phyloP scores from a whole-genome alignment of 92 coral and sea anemone species.

The Heliopora coerulea region DNA sequence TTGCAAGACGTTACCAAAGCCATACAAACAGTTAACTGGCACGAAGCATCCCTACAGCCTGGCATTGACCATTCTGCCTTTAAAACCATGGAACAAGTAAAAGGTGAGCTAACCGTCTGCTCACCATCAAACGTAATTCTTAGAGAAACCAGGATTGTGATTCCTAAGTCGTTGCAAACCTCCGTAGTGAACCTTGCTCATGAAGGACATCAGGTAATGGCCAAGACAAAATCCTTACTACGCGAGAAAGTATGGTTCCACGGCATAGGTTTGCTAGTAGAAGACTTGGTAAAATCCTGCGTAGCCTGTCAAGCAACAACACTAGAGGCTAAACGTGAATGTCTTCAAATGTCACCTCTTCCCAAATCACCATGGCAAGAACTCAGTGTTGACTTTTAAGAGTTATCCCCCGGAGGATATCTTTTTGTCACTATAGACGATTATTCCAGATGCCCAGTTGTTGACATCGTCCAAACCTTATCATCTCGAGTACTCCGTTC shows the following conservation, averaged over 20 bases:
- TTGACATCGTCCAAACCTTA: too few species aligned
- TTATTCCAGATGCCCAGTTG: too few species aligned
- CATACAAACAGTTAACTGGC: conserved; percentile 38
- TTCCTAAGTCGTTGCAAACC: conserved; percentile 4
- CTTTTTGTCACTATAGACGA: too few species aligned
- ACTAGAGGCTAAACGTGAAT: too few species aligned
- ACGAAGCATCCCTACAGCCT: not conserved
- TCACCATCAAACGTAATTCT: conserved; percentile 10
- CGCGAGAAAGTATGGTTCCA: conserved; percentile 32
- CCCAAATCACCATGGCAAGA: too few species aligned
- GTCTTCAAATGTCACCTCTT: too few species aligned
- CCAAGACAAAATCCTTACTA: conserved; percentile 15
- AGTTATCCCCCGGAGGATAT: too few species aligned
- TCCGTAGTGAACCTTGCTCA: not conserved
- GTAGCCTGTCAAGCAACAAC: too few species aligned
- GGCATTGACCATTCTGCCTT: not conserved
- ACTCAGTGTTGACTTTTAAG: too few species aligned
- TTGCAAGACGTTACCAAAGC: conserved; percentile 27
- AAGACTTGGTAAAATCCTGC: too few species aligned
- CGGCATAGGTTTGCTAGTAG: too few species aligned
- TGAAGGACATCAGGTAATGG: conserved; percentile 30
- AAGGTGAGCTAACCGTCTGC: conserved; percentile 4
- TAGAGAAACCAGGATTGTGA: not conserved
- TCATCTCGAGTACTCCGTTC: too few species aligned
- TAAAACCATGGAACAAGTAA: not conserved